Evolutionary conservation across 2,797 vertebrate species (phyloP), one percentile per base, ranked within the genome.

Genomic region (Hirundo rustica): DNA sequence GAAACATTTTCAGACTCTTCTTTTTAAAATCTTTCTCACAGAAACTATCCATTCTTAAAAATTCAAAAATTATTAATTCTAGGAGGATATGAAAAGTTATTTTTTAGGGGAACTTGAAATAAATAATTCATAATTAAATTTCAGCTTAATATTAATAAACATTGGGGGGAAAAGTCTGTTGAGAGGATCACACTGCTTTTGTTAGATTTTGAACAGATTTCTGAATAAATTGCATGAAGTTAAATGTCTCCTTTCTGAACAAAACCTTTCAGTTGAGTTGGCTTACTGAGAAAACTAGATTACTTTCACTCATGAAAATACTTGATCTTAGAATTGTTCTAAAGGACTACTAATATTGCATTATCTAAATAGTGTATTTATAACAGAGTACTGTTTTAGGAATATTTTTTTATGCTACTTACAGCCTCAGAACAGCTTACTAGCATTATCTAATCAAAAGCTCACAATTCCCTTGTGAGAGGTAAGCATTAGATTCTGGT

Each of bases 371-470:
- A 83, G 4, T 22, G 10, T 47, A 45, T 67, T 76, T 85, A 48
- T 51, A 74, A 53, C 23, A n/a, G 26, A 72, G 10, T 36, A 60
- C n/a, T 57, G 4, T 44, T 88, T 88, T 68, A 84, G 36, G 53
- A 88, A 77, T 77, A 17, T 38, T 47, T 73, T 38, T 55, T 87
- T 91, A 60, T 83, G 7, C 11, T 89, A 22, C 54, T 93, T 84
- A 42, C 11, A 55, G 32, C 64, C 70, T 93, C 42, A 45, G 73
- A 88, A 67, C 6, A 85, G 19, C 42, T 88, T 85, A 73, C 57
- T 68, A 70, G 7, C 32, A 62, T 85, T 95, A 84, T 64, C 50
- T 87, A 91, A 77, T 81, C 82, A 83, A 95, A 96, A 91, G 32
- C 53, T 84, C 64, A 58, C 44, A 26, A 71, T 78, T 88, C 89